Conservation (phyloP, 2,797 vertebrate genomes). For the Dryobates pubescens region DNA sequence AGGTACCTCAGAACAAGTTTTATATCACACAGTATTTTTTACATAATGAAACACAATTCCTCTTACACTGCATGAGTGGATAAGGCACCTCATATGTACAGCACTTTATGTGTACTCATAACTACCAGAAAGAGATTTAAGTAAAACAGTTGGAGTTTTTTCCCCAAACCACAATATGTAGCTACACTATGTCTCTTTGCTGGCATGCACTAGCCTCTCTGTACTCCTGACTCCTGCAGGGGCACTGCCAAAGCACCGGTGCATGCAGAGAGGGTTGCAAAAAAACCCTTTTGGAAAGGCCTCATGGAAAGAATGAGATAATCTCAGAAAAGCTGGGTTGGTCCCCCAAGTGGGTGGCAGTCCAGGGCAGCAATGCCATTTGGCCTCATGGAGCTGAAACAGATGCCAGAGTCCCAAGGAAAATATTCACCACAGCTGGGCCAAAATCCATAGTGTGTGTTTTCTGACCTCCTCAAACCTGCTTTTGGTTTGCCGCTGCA, state of each 20-base stretch:
- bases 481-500: accelerated
- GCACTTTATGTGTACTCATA: not conserved
- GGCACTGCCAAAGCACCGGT: not conserved
- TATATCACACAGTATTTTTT: not conserved
- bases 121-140: not conserved
- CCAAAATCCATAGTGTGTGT: not conserved
- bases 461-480: not conserved
- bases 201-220: not conserved
- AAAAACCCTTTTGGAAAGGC: not conserved
- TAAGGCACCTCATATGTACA: not conserved
- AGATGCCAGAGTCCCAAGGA: not conserved
- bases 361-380: not conserved
- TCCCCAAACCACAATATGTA: not conserved
- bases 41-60: not conserved
- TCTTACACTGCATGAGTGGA: not conserved
- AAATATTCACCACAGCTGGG: not conserved
- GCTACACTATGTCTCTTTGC: not conserved
- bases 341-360: accelerated
- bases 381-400: not conserved
- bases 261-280: not conserved
- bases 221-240: not conserved
- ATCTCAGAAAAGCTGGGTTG: not conserved
- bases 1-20: not conserved
- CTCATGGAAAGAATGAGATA: accelerated
- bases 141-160: not conserved